phyloP scores from a whole-genome alignment of 2,113 vertebrate species.

The Haemorhous mexicanus region DNA sequence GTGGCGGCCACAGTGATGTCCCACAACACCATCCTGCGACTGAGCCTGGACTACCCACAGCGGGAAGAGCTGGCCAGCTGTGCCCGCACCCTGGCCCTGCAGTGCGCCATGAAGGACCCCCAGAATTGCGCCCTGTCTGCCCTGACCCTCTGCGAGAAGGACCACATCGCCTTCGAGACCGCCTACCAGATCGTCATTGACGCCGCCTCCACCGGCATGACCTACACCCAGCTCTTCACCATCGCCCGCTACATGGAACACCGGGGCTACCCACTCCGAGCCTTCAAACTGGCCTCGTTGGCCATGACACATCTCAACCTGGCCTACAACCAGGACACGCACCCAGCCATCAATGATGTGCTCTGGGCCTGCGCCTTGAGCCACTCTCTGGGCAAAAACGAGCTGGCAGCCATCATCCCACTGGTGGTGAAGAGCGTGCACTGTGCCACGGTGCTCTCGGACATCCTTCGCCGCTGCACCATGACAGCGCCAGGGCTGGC shows the following conservation, averaged over 20 bases:
- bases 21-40: conserved; percentile 94
- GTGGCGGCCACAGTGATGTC: conserved; percentile 96
- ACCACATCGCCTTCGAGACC: conserved; percentile 98
- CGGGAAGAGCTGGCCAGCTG: conserved; percentile 96
- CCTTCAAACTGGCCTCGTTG: conserved; percentile 94
- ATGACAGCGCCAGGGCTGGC: conserved; percentile 94
- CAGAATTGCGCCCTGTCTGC: conserved; percentile 97
- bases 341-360: conserved; percentile 97
- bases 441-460: conserved; percentile 95
- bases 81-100: conserved; percentile 90
- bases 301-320: conserved; percentile 98
- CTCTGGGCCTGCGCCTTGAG: conserved; percentile 97
- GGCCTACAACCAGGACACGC: conserved; percentile 98
- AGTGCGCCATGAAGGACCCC: conserved; percentile 98
- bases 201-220: conserved; percentile 93
- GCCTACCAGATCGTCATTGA: conserved; percentile 98
- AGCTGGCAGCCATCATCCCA: conserved; percentile 95
- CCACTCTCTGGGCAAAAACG: conserved; percentile 98
- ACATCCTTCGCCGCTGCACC: conserved; percentile 95
- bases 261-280: conserved; percentile 93
- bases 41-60: conserved; percentile 94
- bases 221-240: conserved; percentile 96
- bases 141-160: conserved; percentile 96
- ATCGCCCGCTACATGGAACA: conserved; percentile 99
- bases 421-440: conserved; percentile 98